phyloP scores from a whole-genome alignment of 2,113 vertebrate species.

The Chaenogobius annularis region DNA sequence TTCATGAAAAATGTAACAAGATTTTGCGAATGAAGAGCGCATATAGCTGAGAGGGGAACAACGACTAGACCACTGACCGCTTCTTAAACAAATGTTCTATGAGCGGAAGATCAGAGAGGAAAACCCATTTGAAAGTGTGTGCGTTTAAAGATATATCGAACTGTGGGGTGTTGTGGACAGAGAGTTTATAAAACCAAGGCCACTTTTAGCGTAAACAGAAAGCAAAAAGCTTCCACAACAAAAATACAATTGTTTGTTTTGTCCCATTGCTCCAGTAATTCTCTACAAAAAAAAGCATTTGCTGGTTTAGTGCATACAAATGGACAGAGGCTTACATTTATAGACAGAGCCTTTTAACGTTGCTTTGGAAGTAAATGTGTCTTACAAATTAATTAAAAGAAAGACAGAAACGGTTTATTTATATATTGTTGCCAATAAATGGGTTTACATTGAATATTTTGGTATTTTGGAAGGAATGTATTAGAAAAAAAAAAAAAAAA shows the following conservation, averaged over 20 bases:
- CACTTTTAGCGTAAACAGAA: no score
- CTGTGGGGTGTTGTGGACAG: background rate
- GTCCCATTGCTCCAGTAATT: background rate
- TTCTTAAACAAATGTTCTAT: slow-evolving; percentile 14
- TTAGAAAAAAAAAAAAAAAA: no score
- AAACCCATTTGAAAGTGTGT: background rate
- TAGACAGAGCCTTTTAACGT: background rate
- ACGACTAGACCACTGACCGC: slow-evolving; percentile 5
- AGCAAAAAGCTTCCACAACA: no score
- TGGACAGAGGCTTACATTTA: background rate
- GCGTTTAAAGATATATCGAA: background rate
- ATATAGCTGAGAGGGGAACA: slow-evolving; percentile 17
- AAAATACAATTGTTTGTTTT: background rate
- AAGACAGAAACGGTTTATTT: no score
- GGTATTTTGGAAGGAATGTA: no score
- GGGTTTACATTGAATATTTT: no score
- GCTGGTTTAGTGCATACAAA: no score
- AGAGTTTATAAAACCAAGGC: background rate
- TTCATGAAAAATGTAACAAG: slow-evolving; percentile 53
- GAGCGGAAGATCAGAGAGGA: background rate
- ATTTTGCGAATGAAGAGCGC: slow-evolving; percentile 21
- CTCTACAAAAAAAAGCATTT: no score
- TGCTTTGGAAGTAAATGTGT: no score
- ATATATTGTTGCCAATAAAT: no score
- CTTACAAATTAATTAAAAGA: no score